Percentiles rank a stretch among this genome's conserved stretches.
phyloP scores from a whole-genome alignment of 2,888 invertebrate species.

The Athalia rosae region DNA sequence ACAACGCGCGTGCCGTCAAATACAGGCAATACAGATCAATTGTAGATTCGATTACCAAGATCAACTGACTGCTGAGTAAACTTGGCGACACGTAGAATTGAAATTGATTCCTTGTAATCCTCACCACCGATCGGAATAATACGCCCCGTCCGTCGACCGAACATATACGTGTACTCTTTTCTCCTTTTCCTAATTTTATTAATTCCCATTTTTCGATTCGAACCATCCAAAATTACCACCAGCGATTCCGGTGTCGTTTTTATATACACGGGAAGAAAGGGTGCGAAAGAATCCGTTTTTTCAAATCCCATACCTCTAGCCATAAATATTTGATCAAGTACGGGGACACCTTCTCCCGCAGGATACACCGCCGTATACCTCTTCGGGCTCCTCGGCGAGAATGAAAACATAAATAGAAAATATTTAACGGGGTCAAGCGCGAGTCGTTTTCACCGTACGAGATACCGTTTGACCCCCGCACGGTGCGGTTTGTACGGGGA shows the following conservation, averaged over 20 bases:
- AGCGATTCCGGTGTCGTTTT: background rate
- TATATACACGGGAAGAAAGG: background rate
- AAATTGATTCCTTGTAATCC: background rate
- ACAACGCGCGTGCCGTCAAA: slow-evolving; percentile 27
- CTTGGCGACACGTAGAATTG: background rate
- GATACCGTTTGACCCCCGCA: background rate
- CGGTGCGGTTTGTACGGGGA: background rate
- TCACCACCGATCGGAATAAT: no score
- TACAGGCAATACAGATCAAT: slow-evolving; percentile 39
- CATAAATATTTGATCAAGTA: slow-evolving; percentile 18
- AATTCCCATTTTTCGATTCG: background rate
- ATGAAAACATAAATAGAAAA: slow-evolving; percentile 37
- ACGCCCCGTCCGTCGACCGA: no score
- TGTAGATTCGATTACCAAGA: slow-evolving; percentile 32
- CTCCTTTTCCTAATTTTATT: no score
- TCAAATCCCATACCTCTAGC: no score
- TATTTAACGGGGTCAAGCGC: slow-evolving; percentile 27
- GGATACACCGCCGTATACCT: background rate
- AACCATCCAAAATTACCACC: background rate
- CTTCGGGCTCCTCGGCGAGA: background rate
- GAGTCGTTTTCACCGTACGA: slow-evolving; percentile 9
- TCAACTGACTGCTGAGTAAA: background rate
- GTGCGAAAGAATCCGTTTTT: slow-evolving; percentile 2
- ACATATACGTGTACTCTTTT: no score
- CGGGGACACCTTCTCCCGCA: background rate